Conservation (phyloP, 2,888 invertebrate genomes). For the Meloe dianella region DNA sequence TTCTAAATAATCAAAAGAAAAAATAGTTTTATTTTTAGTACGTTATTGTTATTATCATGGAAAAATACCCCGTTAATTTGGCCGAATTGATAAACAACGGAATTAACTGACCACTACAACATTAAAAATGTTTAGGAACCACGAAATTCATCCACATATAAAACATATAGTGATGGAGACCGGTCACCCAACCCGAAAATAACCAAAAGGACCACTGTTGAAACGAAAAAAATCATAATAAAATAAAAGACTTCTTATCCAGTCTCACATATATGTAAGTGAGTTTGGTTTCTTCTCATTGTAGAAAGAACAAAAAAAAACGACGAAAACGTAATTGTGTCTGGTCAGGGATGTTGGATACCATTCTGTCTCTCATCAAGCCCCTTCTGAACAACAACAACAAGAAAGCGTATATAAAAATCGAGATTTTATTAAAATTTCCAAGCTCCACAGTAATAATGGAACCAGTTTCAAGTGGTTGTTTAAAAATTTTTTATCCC, state of each 20-base stretch:
- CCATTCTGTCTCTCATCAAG: neutral
- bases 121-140: constrained; percentile 56
- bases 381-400: neutral
- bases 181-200: constrained; percentile 42
- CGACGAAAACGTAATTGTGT: constrained; percentile 54
- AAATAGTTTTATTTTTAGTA: neutral
- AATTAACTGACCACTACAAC: constrained; percentile 58
- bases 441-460: neutral
- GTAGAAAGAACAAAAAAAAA: constrained; percentile 34
- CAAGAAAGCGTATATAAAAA: neutral
- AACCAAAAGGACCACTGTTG: constrained; percentile 17
- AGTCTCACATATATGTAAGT: neutral
- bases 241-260: neutral
- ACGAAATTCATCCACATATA: constrained; percentile 37
- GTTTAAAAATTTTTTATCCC: neutral
- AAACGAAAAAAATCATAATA: constrained; percentile 2
- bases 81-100: constrained; percentile 20
- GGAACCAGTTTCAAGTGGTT: neutral
- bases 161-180: constrained; percentile 28
- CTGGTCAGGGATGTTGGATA: constrained; percentile 53
- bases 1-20: neutral
- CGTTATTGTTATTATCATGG: neutral
- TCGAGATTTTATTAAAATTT: constrained; percentile 1
- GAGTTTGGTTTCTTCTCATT: neutral
- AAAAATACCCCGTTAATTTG: neutral